Evolutionary conservation across 2,113 vertebrate genomes (phyloP).

Genomic region (Hippocampus barbouri): DNA sequence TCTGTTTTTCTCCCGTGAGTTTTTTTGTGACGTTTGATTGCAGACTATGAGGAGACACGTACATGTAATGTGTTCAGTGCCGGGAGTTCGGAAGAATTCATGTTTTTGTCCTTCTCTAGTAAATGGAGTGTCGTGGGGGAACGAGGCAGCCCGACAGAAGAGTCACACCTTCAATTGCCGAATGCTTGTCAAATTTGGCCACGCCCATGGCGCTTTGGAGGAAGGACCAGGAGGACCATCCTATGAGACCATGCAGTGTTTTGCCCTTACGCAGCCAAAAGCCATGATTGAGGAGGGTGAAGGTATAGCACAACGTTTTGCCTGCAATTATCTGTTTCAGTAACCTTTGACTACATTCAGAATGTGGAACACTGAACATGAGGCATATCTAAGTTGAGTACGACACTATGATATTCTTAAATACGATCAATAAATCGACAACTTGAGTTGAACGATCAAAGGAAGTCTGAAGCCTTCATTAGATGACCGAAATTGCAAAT

Average conservation of each 20-base stretch:
- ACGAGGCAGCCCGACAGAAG: slow-evolving; percentile 87
- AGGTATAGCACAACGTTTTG: slow-evolving; percentile 66
- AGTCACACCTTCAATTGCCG: slow-evolving; percentile 97
- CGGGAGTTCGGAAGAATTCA: not conserved
- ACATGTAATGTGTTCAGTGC: slow-evolving; percentile 16
- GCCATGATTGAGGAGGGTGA: slow-evolving; percentile 98
- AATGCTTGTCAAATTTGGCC: slow-evolving; percentile 87
- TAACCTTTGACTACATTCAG: not conserved
- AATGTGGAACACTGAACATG: not conserved
- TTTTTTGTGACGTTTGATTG: slow-evolving; percentile 39
- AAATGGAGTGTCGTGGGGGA: slow-evolving; percentile 91
- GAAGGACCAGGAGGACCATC: slow-evolving; percentile 80
- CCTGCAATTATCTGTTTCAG: not conserved
- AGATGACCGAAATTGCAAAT: not conserved
- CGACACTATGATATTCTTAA: not conserved
- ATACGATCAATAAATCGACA: not conserved
- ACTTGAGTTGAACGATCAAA: not conserved
- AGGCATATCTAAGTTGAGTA: not conserved
- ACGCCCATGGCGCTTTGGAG: slow-evolving; percentile 71
- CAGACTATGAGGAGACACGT: slow-evolving; percentile 24
- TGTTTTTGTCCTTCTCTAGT: slow-evolving; percentile 50
- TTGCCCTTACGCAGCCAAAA: slow-evolving; percentile 93
- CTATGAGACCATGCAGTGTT: slow-evolving; percentile 98
- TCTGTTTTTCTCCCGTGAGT: slow-evolving; percentile 33
- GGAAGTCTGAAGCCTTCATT: not conserved